A percentile compares a stretch with the other conserved stretches of the same genome.
phyloP scores from a whole-genome alignment of 2,797 vertebrate genomes.

The Danio tinwini region DNA sequence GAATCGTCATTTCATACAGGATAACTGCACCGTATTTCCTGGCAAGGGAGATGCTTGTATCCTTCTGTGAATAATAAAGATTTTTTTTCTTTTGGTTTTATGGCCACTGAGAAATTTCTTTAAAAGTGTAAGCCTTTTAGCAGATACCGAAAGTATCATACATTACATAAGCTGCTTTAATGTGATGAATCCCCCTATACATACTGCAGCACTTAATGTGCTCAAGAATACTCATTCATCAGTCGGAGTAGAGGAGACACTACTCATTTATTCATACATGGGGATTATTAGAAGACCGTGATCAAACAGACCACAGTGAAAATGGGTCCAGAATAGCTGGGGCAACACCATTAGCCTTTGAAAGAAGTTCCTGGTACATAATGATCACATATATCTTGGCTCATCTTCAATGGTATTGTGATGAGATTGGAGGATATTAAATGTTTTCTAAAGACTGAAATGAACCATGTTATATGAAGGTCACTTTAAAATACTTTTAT shows the following conservation, averaged over 20 bases:
- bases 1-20: not conserved
- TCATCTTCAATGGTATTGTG: conserved; percentile 1
- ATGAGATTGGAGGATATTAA: not conserved
- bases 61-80: not conserved
- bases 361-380: conserved; percentile 23
- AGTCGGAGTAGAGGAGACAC: conserved; percentile 6
- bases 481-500: not conserved
- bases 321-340: conserved; percentile 24
- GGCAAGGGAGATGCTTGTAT: not conserved
- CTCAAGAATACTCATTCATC: not conserved
- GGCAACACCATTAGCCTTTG: conserved; percentile 23
- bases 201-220: not conserved
- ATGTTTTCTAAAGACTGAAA: not conserved
- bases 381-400: conserved; percentile 2
- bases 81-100: not conserved
- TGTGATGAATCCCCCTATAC: not conserved
- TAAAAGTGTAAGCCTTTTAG: not conserved
- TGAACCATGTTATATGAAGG: not conserved
- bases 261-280: conserved; percentile 14
- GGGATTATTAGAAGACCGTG: conserved; percentile 17
- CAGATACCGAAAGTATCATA: not conserved
- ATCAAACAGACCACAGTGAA: conserved; percentile 20
- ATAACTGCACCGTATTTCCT: not conserved
- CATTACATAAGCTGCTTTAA: not conserved
- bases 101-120: not conserved